Percentiles rank a stretch among this genome's conserved stretches.
phyloP scores from a whole-genome alignment of 1,140 invertebrate genomes.

The Drosophila triauraria region DNA sequence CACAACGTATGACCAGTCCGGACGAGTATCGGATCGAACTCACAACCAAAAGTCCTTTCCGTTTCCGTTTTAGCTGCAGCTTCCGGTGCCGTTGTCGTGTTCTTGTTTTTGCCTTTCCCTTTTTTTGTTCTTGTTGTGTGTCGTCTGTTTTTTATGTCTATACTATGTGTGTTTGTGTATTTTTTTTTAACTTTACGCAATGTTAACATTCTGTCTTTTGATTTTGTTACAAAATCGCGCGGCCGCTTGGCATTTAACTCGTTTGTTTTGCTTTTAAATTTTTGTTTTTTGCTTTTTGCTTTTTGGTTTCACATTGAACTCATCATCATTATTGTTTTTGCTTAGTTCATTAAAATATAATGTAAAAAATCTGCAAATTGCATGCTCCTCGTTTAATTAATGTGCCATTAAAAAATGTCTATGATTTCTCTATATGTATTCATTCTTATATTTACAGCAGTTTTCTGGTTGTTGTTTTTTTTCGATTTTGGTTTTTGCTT shows the following conservation, averaged over 20 bases:
- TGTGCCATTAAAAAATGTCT: conserved; percentile 82
- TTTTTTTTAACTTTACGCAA: conserved; percentile 68
- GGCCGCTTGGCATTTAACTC: conserved; percentile 50
- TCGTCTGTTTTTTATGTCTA: conserved; percentile 19
- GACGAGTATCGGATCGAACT: conserved; percentile 49
- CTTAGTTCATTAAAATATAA: conserved; percentile 78
- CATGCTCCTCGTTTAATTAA: conserved; percentile 74
- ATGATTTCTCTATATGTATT: conserved; percentile 81
- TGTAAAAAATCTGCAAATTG: conserved; percentile 80
- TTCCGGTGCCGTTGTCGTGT: conserved; percentile 34
- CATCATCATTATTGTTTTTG: conserved; percentile 60
- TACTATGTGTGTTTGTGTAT: background rate
- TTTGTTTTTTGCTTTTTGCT: conserved; percentile 13
- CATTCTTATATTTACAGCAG: conserved; percentile 84
- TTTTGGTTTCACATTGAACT: conserved; percentile 31
- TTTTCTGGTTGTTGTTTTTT: conserved; percentile 54
- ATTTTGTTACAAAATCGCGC: conserved; percentile 77
- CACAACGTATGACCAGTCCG: conserved; percentile 68
- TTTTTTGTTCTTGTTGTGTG: background rate
- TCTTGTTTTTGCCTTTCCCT: conserved; percentile 21
- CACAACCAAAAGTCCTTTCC: conserved; percentile 64
- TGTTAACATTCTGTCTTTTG: conserved; percentile 82
- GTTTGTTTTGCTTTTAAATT: conserved; percentile 24
- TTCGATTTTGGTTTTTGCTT: conserved; percentile 35
- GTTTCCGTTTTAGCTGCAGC: conserved; percentile 45